phyloP scores from a whole-genome alignment of 2,797 vertebrate genomes.

The Toxotes lorentzi region DNA sequence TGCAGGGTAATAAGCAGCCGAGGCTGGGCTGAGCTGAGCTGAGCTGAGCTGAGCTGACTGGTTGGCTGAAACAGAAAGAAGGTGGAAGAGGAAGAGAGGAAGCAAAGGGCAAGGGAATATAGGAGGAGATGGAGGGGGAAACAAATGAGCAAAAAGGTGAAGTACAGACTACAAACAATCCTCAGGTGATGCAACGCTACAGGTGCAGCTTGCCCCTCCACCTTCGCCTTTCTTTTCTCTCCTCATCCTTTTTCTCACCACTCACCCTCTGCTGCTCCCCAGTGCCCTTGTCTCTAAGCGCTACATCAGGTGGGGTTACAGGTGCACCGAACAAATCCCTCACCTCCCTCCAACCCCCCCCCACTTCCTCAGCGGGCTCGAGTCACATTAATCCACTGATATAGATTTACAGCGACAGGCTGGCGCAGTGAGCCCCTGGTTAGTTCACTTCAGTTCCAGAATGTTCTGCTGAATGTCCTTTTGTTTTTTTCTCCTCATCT shows the following conservation, averaged over 20 bases:
- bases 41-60: slow-evolving; percentile 40
- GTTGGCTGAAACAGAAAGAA: slow-evolving; percentile 26
- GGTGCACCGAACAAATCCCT: slow-evolving; percentile 55
- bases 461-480: slow-evolving; percentile 66
- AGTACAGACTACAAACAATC: not conserved
- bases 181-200: slow-evolving; percentile 41
- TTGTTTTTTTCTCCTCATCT: slow-evolving; percentile 19
- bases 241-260: slow-evolving; percentile 17
- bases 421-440: slow-evolving; percentile 51
- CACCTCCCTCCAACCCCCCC: not conserved
- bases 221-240: slow-evolving; percentile 17
- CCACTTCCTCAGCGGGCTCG: slow-evolving; percentile 12
- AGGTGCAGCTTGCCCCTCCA: slow-evolving; percentile 33
- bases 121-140: not conserved
- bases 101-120: not conserved
- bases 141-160: not conserved
- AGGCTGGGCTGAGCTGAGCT: slow-evolving; percentile 42
- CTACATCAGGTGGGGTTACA: slow-evolving; percentile 67
- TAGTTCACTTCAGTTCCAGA: slow-evolving; percentile 56
- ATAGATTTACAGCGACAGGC: slow-evolving; percentile 65
- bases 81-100: not conserved
- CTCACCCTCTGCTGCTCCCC: slow-evolving; percentile 29
- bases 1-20: slow-evolving; percentile 37
- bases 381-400: slow-evolving; percentile 66
- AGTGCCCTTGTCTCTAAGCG: slow-evolving; percentile 38